Evolutionary conservation across 2,113 vertebrate genomes (phyloP), one percentile per base, ranked within the genome.

Genomic region (Lamprologus tigripictilis): DNA sequence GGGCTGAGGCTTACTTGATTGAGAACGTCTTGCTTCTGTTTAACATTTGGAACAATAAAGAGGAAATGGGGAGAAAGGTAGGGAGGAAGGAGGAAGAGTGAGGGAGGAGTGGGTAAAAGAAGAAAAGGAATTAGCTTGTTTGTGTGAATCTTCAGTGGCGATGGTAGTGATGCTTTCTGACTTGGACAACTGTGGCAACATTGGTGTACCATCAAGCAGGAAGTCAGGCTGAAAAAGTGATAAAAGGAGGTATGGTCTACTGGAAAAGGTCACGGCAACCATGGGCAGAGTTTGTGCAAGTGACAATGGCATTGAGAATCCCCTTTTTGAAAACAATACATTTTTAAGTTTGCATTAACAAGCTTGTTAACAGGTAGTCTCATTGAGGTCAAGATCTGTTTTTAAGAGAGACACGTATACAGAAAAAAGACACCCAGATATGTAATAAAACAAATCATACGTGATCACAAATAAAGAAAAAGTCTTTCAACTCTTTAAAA

Each of bases 21-120:
- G 86, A 97, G 96, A 96, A 97, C 96, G 89, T 97, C 97, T 94
- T 97, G 96, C 95, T 96, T 97, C 97, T 97, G 96, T 96, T 92
- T 92, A 89, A 93, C 89, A 88, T 90, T 94, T 47, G 87, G 80
- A 88, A 86, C 26, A 88, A 82, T 49, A 49, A 76, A 31, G 63
- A 80, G 42, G 85, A 87, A 76, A 73, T 83, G 49, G 28, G 80
- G 68, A n/a, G 80, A 16, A 78, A 57, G 40, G 79, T 6, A 63
- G 37, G 83, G 42, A 40, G 61, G 42, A 80, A 40, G 58, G 49
- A 68, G 71, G 85, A 57, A n/a, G 42, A 82, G 79, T 13, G 68
- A 88, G 80, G 80, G 53, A 86, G 51, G 47, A 86, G 88, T 71
- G 53, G 83, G 71, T 85, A 92, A 84, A 90, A 91, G 93, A 82